Evolutionary conservation across 2,888 invertebrate genomes (phyloP).

Genomic region (Eupithecia abbreviata): DNA sequence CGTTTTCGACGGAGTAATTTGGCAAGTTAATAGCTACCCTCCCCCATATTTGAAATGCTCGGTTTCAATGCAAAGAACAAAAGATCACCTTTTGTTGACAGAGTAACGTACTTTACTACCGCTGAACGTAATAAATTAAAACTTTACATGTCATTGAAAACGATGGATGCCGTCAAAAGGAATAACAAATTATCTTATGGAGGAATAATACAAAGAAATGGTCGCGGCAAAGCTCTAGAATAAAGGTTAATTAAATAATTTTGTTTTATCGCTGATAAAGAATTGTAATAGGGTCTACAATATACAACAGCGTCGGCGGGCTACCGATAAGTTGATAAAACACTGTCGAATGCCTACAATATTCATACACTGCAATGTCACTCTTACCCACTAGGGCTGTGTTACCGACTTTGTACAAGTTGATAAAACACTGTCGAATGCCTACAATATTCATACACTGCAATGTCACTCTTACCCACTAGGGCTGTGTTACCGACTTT

Average conservation of each 20-base stretch:
- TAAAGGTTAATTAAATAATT: not conserved
- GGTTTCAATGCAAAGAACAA: conserved; percentile 37
- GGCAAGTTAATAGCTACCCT: conserved; percentile 48
- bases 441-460: too few relatives aligned
- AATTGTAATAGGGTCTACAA: not conserved
- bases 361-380: not conserved
- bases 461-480: too few relatives aligned
- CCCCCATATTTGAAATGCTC: conserved; percentile 37
- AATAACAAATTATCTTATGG: not conserved
- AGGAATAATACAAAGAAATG: not conserved
- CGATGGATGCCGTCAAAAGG: not conserved
- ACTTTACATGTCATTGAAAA: not conserved
- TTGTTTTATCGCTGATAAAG: not conserved
- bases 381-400: not conserved
- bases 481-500: too few relatives aligned
- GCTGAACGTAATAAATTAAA: not conserved
- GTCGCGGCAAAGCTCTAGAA: not conserved
- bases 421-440: too few relatives aligned
- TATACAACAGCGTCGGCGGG: not conserved
- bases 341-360: not conserved
- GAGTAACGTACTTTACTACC: not conserved
- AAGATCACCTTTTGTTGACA: conserved; percentile 33
- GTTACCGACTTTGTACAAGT: not conserved
- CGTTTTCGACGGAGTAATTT: conserved; percentile 53
- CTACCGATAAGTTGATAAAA: not conserved